These are phyloP conservation scores for Chymomyza costata DNA, from an alignment of 1,140 invertebrate genomes.

Conservation along the genomic window DNA sequence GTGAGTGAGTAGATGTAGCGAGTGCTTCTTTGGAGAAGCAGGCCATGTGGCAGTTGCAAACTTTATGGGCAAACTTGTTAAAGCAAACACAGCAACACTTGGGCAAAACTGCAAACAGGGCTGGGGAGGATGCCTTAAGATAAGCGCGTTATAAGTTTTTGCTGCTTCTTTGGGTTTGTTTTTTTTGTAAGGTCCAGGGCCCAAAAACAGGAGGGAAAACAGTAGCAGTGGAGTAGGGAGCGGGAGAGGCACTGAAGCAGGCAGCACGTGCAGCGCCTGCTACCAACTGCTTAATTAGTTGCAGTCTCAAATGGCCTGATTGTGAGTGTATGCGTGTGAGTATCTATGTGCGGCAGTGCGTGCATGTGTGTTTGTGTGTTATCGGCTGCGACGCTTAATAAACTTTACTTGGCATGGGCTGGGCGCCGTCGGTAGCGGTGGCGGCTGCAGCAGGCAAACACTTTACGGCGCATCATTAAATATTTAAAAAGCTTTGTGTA, in stretches of 20 bases:
- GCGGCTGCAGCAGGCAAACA: conserved; percentile 27
- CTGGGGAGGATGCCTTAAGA: conserved; percentile 20
- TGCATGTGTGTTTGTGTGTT: conserved; percentile 1
- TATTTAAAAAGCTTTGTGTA: conserved; percentile 65
- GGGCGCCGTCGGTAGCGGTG: conserved; percentile 3
- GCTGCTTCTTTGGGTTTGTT: too few relatives aligned
- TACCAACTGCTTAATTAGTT: conserved; percentile 59
- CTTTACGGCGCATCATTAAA: conserved; percentile 59
- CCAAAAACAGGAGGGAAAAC: neutral
- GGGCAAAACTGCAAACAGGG: neutral
- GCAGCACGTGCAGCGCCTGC: neutral
- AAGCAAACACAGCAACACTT: conserved; percentile 53
- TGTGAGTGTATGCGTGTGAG: neutral
- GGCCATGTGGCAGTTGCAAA: conserved; percentile 43
- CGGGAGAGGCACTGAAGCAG: too few relatives aligned
- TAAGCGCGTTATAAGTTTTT: conserved; percentile 61
- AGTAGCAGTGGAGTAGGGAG: too few relatives aligned
- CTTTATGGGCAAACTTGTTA: conserved; percentile 63
- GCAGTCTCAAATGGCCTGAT: conserved; percentile 25
- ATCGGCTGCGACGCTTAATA: conserved; percentile 50
- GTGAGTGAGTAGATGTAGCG: conserved; percentile 6
- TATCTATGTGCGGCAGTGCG: neutral
- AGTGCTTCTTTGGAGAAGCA: too few relatives aligned
- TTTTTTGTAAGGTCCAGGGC: neutral
- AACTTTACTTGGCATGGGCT: conserved; percentile 26